phyloP scores from a whole-genome alignment of 2,797 vertebrate species.

The Pseudomugil tenellus region DNA sequence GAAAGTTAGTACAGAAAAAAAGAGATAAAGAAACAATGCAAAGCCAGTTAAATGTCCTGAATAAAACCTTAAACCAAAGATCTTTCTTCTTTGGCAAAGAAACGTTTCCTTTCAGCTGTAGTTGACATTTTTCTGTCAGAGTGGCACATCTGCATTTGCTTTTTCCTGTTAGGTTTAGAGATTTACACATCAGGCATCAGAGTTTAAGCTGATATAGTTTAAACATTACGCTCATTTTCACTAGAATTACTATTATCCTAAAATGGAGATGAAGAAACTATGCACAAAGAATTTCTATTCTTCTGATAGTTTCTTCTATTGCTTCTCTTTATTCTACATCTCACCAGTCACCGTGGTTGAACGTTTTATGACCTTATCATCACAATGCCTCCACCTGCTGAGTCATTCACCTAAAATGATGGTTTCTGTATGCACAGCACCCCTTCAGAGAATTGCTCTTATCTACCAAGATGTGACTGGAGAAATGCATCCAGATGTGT shows the following conservation, averaged over 20 bases:
- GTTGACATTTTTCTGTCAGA: slow-evolving; percentile 1
- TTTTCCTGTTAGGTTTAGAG: slow-evolving; percentile 13
- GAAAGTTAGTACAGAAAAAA: slow-evolving; percentile 3
- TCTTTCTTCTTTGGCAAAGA: not conserved
- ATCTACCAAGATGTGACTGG: slow-evolving; percentile 1
- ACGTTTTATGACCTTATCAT: slow-evolving; percentile 1
- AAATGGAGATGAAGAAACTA: not conserved
- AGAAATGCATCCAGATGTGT: not conserved
- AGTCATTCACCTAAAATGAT: slow-evolving; percentile 7
- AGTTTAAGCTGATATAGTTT: slow-evolving; percentile 12
- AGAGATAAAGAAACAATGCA: too few relatives aligned
- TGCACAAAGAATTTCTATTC: slow-evolving; percentile 7
- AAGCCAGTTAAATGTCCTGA: too few relatives aligned
- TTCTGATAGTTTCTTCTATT: slow-evolving; percentile 6
- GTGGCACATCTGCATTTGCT: slow-evolving; percentile 18
- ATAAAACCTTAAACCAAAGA: too few relatives aligned
- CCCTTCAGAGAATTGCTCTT: not conserved
- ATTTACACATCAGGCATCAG: slow-evolving; percentile 22
- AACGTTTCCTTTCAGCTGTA: not conserved
- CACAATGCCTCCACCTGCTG: not conserved
- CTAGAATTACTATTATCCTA: slow-evolving; percentile 10
- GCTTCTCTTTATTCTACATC: not conserved
- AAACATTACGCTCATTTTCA: slow-evolving; percentile 19
- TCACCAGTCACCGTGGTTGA: slow-evolving; percentile 14
- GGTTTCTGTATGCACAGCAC: slow-evolving; percentile 6